Percentiles rank a stretch among this genome's conserved stretches.
phyloP scores from a whole-genome alignment of 2,888 invertebrate species.

The Conomelus anceps region DNA sequence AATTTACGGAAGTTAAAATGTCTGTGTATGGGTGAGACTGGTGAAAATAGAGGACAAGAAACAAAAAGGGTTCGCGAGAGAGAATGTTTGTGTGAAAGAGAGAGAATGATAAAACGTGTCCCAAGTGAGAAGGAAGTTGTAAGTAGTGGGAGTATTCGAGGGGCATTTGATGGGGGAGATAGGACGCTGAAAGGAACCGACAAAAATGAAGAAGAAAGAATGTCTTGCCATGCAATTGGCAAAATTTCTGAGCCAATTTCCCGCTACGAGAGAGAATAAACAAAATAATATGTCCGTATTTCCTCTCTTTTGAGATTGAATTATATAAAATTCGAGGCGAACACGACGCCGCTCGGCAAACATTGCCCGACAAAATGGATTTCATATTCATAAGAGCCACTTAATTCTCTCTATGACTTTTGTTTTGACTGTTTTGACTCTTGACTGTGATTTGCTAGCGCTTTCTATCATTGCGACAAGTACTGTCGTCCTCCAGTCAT shows the following conservation, averaged over 20 bases:
- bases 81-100: background rate
- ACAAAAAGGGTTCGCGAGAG: background rate
- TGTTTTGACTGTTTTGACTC: background rate
- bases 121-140: background rate
- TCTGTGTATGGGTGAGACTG: background rate
- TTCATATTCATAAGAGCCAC: background rate
- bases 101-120: background rate
- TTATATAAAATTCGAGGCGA: background rate
- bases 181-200: background rate
- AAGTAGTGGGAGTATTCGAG: background rate
- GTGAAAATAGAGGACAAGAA: background rate
- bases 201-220: background rate
- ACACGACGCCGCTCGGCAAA: background rate
- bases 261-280: background rate
- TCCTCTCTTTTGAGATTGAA: background rate
- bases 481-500: no score
- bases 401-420: background rate
- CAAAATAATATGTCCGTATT: background rate
- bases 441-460: background rate
- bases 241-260: background rate
- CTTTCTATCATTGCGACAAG: background rate
- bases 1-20: background rate
- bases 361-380: background rate
- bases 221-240: background rate
- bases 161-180: background rate